A percentile compares a stretch with the other conserved stretches of the same genome.
Evolutionary conservation across 2,888 invertebrate genomes (phyloP).

Genomic region (Melanotus villosus): DNA sequence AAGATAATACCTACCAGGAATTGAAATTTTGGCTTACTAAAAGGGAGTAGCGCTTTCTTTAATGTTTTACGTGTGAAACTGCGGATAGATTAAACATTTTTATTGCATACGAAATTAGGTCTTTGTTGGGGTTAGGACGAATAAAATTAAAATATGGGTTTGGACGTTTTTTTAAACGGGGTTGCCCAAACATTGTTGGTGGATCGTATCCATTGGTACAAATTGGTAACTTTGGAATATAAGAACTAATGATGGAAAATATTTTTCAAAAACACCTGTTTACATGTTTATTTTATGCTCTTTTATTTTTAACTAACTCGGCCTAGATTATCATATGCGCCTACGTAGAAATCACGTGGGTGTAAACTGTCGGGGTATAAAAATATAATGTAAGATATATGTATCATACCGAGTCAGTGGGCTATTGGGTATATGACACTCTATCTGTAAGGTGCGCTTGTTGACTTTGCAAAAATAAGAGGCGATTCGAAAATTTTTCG

Average conservation of each 20-base stretch:
- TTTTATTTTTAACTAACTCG: slow-evolving; percentile 42
- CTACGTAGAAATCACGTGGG: slow-evolving; percentile 46
- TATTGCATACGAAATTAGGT: no score
- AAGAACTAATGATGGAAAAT: background rate
- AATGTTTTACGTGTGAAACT: no score
- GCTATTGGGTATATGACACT: slow-evolving; percentile 37
- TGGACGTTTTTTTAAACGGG: no score
- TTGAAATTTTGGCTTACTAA: no score
- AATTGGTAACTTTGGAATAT: background rate
- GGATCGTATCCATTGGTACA: no score
- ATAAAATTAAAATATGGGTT: no score
- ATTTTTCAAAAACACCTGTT: slow-evolving; percentile 40
- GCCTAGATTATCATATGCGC: slow-evolving; percentile 43
- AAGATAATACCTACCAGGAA: no score
- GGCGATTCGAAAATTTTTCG: no score
- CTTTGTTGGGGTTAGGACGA: no score
- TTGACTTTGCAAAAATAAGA: background rate
- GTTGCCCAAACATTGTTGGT: no score
- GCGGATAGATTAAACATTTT: no score
- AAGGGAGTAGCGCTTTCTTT: no score
- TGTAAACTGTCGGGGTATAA: slow-evolving; percentile 42
- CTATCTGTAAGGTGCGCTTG: slow-evolving; percentile 27
- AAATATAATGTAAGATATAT: slow-evolving; percentile 44
- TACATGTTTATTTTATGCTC: slow-evolving; percentile 40
- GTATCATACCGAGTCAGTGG: slow-evolving; percentile 34